Base-by-base conservation (phyloP, 2,888 invertebrate genomes). In the Brassicogethes aeneus region DNA sequence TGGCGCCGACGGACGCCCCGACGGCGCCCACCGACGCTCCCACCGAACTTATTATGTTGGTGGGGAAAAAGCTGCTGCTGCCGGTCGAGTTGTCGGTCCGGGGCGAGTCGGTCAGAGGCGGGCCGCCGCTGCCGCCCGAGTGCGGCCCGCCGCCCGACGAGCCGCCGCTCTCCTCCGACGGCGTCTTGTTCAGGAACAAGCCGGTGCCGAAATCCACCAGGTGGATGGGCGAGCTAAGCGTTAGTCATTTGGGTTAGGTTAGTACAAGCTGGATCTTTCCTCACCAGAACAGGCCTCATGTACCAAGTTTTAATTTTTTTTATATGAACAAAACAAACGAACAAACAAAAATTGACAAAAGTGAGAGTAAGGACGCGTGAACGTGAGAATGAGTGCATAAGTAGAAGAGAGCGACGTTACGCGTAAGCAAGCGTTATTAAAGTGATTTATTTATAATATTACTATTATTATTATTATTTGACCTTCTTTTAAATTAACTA, bases 191-290 rank as follows among this genome's bases (percentile, higher is more conserved):
- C 70, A 82, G 76, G 78, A 93, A 91, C 70, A 92, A 79, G 71
- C 92, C 92, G 64, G 90, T 87, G 71, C 93, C 90, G 74, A 94
- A 88, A 79, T 93, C 93, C 71, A 92, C 92, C 78, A 94, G 80
- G 78, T 89, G 89, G 75, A 90, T 89, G 65, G 90, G 90, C 65
- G 90, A 90, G 74, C 89, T 89, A 44, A 38, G 44, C 37, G 43
- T 17, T 34, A 13, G 17, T 29, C 34, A n/a, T 15, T 17, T 17
- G n/a, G 35, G 13, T 29, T 23, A 43, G 36, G 43, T 47, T 51
- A 47, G 40, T 49, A 23, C 23, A 23, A n/a, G n/a, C n/a, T n/a
- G n/a, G n/a, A n/a, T n/a, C n/a, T n/a, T n/a, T n/a, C n/a, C n/a
- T n/a, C n/a, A n/a, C n/a, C n/a, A n/a, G n/a, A n/a, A n/a, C n/a